Base-by-base conservation (phyloP, 2,888 invertebrate genomes). In the Cinara cedri region DNA sequence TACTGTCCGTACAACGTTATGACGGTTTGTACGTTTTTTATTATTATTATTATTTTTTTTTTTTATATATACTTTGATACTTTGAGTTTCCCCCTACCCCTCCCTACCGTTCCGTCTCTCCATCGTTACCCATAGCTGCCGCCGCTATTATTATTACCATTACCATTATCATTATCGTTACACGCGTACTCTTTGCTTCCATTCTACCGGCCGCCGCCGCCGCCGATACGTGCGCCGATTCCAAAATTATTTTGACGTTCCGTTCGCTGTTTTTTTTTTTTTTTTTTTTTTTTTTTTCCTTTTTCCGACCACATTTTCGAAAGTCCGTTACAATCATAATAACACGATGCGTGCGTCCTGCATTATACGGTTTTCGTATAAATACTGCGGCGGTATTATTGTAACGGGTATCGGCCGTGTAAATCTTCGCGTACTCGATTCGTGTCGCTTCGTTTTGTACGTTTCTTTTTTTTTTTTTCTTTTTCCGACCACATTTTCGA, bases 151-250 rank as follows among this genome's bases (percentile, higher is more conserved):
- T 60, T 10, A 1, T 60, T 34, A n/a, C n/a, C n/a, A n/a, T n/a
- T n/a, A n/a, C n/a, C n/a, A n/a, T n/a, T n/a, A n/a, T n/a, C n/a
- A n/a, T n/a, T n/a, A n/a, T n/a, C n/a, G n/a, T n/a, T n/a, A n/a
- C n/a, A n/a, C n/a, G n/a, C n/a, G n/a, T n/a, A n/a, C 16, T 60
- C 8, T 14, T 6, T 60, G 4, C 16, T 57, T 26, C 16, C 24
- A 46, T 14, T 21, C 24, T 4, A 13, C 3, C 9, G n/a, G n/a
- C 16, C 24, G 3, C 49, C 24, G 16, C 44, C 65, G 19, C 11
- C 51, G n/a, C 66, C 14, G 13, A 14, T 72, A 72, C 72, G 72
- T 72, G 72, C 72, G 13, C 60, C 60, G 72, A 49, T 72, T 72
- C 19, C 46, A 60, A 26, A 72, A 72, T 72, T 49, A 49, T 72